Evolutionary conservation across 2,113 vertebrate species (phyloP).

Genomic region (Petaurus breviceps): DNA sequence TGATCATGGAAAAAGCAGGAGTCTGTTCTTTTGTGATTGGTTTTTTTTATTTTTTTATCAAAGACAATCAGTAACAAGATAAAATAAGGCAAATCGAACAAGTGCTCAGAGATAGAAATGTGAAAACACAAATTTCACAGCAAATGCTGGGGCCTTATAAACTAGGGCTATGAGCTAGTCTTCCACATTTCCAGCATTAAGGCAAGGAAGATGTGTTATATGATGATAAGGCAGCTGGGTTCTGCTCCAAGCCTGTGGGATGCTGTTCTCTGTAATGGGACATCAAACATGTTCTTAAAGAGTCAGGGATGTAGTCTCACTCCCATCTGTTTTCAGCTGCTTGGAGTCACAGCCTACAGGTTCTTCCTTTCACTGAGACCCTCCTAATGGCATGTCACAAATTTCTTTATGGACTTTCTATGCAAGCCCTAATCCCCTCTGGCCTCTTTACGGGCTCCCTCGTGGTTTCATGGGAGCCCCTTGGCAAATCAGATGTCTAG

Average conservation of each 20-base stretch:
- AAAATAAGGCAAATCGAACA: not conserved
- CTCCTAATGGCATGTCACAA: not conserved
- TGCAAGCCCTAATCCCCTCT: not conserved
- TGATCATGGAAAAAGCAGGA: conserved; percentile 23
- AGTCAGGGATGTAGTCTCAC: not conserved
- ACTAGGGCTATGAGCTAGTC: not conserved
- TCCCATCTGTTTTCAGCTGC: not conserved
- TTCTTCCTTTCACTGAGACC: not conserved
- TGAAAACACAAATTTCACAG: not conserved
- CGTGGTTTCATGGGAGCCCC: conserved; percentile 1
- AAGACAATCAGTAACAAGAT: conserved; percentile 16
- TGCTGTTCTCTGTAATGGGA: not conserved
- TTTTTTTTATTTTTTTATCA: conserved; percentile 1
- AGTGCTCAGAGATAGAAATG: not conserved
- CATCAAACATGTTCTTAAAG: not conserved
- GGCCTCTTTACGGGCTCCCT: not conserved
- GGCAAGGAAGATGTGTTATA: not conserved
- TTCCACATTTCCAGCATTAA: conserved; percentile 18
- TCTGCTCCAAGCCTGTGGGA: not conserved
- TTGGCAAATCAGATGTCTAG: not conserved
- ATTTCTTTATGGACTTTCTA: not conserved
- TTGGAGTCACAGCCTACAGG: not conserved
- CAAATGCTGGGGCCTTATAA: not conserved
- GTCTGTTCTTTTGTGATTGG: not conserved
- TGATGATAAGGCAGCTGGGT: conserved; percentile 1